Evolutionary conservation across 2,888 invertebrate genomes (phyloP), one percentile per base, ranked within the genome.

Genomic region (Drosophila putrida): DNA sequence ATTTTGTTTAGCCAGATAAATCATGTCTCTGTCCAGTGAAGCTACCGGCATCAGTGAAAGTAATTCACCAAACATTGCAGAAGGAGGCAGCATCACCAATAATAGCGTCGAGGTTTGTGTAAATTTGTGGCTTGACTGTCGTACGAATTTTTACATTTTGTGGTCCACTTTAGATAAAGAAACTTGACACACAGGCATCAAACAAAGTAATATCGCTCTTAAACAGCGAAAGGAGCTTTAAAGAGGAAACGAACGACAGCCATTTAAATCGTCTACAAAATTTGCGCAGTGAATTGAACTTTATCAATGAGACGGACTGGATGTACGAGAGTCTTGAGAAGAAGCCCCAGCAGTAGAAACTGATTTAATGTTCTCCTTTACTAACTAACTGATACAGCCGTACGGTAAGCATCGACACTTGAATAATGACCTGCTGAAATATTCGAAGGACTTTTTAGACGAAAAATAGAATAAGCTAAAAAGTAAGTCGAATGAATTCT

Each of bases 291-390:
- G 96, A 96, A 92, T 92, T 96, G 61, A 96, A 96, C 78, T 95
- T 95, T 89, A 92, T 97, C n/a, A 96, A 95, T 90, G 94, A 95
- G 58, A 96, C 96, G 0, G 96, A 96, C 89, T 97, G 97, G 97
- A 95, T 95, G 92, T 96, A 95, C 93, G 95, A 96, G 55, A 93
- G 94, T 41, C 94, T 95, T 80, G 96, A 96, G 73, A 95, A 95
- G 59, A 91, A 90, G 38, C 73, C 76, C 5, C 71, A 78, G 39
- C 82, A 82, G 43, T 89, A 89, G 46, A 5, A 27, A 31, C 20
- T 6, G n/a, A 4, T 3, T 6, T 10, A 0, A 80, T 83, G 75
- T 1, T 46, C 4, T 28, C 44, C 0, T 13, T 59, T 10, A 6
- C 46, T n/a, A 36, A 47, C 6, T 5, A n/a, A 0, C 4, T 57